A percentile compares a stretch with the other conserved stretches of the same genome.
Conservation (phyloP, 2,888 invertebrate species). For the Fabriciana adippe region DNA sequence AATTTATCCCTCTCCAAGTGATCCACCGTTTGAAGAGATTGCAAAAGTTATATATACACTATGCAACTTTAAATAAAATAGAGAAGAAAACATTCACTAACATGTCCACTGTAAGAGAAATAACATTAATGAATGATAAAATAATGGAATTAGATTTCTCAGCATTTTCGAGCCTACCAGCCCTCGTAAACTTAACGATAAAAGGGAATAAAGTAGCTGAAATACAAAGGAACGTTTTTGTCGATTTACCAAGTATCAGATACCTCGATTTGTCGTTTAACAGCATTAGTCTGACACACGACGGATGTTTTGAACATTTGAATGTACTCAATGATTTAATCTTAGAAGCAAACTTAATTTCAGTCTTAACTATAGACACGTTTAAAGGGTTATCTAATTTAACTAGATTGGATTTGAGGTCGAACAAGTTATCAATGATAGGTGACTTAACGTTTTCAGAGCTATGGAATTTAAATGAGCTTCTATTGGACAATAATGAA, state of each 20-base stretch:
- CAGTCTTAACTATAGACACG: conserved; percentile 88
- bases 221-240: conserved; percentile 88
- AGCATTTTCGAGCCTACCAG: conserved; percentile 88
- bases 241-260: conserved; percentile 87
- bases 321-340: conserved; percentile 89
- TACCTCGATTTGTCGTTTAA: conserved; percentile 93
- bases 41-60: conserved; percentile 86
- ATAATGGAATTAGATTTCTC: conserved; percentile 86
- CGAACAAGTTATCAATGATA: conserved; percentile 89
- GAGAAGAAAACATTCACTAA: conserved; percentile 89
- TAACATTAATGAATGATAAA: conserved; percentile 87
- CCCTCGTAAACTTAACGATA: conserved; percentile 86
- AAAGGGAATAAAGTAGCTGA: conserved; percentile 90
- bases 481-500: conserved; percentile 87
- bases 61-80: conserved; percentile 87
- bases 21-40: conserved; percentile 85
- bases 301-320: conserved; percentile 90
- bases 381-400: conserved; percentile 89
- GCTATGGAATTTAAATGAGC: conserved; percentile 87
- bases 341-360: conserved; percentile 88
- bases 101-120: conserved; percentile 85
- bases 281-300: conserved; percentile 91
- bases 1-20: conserved; percentile 87
- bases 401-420: conserved; percentile 87
- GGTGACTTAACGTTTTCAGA: conserved; percentile 91